Percentiles rank a stretch among this genome's conserved stretches.
Evolutionary conservation across 2,113 vertebrate species (phyloP).

Genomic region (Empidonax alnorum): DNA sequence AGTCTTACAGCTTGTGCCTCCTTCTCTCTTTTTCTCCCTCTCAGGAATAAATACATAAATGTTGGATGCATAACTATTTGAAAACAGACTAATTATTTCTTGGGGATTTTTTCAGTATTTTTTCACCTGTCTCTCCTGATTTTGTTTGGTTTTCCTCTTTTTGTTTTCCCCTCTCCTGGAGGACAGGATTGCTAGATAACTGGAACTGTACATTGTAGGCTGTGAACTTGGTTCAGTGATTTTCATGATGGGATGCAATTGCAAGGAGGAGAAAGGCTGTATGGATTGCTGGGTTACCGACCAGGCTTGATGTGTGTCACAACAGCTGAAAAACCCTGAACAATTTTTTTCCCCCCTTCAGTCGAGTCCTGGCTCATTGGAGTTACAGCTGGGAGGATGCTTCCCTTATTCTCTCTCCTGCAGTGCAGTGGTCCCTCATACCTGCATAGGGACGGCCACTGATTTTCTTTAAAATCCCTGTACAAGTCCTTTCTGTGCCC

Average conservation of each 20-base stretch:
- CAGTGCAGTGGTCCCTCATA: not conserved
- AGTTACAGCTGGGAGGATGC: not conserved
- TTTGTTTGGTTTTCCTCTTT: not conserved
- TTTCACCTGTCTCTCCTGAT: not conserved
- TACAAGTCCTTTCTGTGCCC: not conserved
- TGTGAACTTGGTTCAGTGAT: not conserved
- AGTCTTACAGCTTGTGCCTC: not conserved
- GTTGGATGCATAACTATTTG: not conserved
- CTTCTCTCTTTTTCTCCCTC: fast-evolving
- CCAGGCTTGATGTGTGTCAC: not conserved
- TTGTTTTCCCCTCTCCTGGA: not conserved
- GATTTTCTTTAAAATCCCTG: not conserved
- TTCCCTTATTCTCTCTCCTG: not conserved
- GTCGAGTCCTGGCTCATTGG: not conserved
- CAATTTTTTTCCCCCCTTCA: not conserved
- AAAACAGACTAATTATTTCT: not conserved
- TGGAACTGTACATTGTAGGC: not conserved
- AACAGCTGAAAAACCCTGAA: not conserved
- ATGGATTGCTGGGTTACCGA: not conserved
- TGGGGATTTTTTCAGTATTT: not conserved
- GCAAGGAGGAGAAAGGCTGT: not conserved
- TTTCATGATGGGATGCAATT: not conserved
- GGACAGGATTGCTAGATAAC: not conserved
- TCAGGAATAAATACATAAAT: not conserved
- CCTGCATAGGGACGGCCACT: not conserved